Evolutionary conservation across 2,797 vertebrate genomes (phyloP).

Genomic region (Manis javanica): DNA sequence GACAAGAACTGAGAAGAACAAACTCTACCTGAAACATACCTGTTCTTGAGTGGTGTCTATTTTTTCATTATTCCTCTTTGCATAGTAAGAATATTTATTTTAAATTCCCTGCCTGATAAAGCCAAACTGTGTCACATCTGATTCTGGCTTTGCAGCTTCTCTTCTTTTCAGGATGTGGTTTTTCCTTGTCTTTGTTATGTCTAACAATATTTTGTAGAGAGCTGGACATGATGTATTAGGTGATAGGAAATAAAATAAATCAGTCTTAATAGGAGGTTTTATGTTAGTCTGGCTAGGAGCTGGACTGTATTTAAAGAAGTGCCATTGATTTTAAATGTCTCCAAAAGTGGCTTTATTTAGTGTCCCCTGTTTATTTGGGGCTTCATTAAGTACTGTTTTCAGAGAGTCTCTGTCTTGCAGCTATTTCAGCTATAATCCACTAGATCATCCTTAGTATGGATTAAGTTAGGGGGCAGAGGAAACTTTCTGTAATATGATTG

Average conservation of each 20-base stretch:
- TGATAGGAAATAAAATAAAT: too few relatives aligned
- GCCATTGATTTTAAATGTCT: background rate
- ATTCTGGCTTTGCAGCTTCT: background rate
- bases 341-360: background rate
- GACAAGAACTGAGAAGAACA: too few relatives aligned
- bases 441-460: too few relatives aligned
- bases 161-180: too few relatives aligned
- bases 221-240: too few relatives aligned
- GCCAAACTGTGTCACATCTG: background rate
- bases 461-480: background rate
- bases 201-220: too few relatives aligned
- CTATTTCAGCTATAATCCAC: background rate
- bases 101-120: background rate
- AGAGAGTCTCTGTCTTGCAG: background rate
- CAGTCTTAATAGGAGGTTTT: too few relatives aligned
- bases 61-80: background rate
- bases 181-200: too few relatives aligned
- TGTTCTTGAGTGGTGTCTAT: background rate
- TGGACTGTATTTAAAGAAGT: too few relatives aligned
- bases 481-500: background rate
- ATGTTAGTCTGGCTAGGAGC: too few relatives aligned
- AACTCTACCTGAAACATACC: too few relatives aligned
- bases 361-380: background rate
- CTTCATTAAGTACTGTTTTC: background rate
- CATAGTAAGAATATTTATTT: background rate